These are phyloP conservation scores for Lasioglossum figueresi DNA, from an alignment of 2,888 invertebrate genomes.

Conservation along the genomic window DNA sequence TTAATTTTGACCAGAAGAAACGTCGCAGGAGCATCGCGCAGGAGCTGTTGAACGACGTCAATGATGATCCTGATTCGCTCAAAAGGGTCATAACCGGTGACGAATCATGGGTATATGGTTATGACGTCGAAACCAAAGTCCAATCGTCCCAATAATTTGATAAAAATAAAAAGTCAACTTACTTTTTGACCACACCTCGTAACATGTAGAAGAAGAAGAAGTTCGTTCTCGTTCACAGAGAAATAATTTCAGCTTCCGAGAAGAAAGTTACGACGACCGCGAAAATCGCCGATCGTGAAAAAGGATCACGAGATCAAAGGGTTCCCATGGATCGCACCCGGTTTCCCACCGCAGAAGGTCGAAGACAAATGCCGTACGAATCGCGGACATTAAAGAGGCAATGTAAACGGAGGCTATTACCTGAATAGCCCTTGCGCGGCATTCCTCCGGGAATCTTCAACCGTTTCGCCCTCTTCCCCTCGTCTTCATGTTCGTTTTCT, in stretches of 20 bases:
- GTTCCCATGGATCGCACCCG: constrained; percentile 34
- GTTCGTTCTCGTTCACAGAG: background rate
- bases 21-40: no score
- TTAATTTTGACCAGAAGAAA: no score
- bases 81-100: no score
- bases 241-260: background rate
- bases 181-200: no score
- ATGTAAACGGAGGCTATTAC: constrained; percentile 80
- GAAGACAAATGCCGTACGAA: constrained; percentile 76
- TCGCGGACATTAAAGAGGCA: constrained; percentile 77
- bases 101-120: no score
- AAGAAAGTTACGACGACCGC: background rate
- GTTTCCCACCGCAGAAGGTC: constrained; percentile 54
- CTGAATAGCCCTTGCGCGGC: constrained; percentile 72
- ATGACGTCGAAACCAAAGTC: no score
- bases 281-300: constrained; percentile 44
- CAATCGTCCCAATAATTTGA: no score
- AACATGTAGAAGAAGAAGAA: no score
- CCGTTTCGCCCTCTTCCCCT: constrained; percentile 31
- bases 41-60: no score
- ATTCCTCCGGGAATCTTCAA: constrained; percentile 63
- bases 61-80: no score
- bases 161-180: no score
- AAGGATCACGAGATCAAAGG: constrained; percentile 65
- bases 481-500: constrained; percentile 20